Evolutionary conservation across 2,113 vertebrate species (phyloP).

Genomic region (Nematolebias whitei): DNA sequence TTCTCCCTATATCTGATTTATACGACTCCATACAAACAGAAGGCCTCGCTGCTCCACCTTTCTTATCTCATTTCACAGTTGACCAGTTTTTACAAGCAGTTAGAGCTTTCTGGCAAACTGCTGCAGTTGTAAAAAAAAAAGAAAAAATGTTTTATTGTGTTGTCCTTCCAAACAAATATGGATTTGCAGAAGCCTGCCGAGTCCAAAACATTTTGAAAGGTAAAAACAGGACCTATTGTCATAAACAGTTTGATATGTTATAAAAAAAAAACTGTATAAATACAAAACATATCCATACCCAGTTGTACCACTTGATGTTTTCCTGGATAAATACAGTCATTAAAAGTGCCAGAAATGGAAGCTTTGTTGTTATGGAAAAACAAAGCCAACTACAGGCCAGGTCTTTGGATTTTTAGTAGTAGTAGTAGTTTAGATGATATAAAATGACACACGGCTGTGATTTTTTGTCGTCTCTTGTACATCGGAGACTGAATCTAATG

Average conservation of each 20-base stretch:
- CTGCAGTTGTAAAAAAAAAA: constrained; percentile 13
- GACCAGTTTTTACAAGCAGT: constrained; percentile 11
- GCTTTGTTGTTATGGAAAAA: not conserved
- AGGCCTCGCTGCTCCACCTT: not conserved
- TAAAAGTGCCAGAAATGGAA: not conserved
- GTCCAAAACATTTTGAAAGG: not conserved
- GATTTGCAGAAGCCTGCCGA: constrained; percentile 1
- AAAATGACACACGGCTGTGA: not conserved
- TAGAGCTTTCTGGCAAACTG: constrained; percentile 12
- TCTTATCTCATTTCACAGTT: constrained; percentile 27
- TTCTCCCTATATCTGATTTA: not conserved
- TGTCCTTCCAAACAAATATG: constrained; percentile 3
- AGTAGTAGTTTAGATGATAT: too few relatives aligned
- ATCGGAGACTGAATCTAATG: not conserved
- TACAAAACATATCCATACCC: not conserved
- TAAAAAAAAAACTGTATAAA: not conserved
- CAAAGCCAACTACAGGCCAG: not conserved
- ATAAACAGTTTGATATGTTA: constrained; percentile 21
- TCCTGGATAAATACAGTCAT: not conserved
- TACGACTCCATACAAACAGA: not conserved
- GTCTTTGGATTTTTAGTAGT: too few relatives aligned
- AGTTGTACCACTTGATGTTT: not conserved
- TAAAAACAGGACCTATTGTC: constrained; percentile 13
- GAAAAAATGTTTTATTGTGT: constrained; percentile 22
- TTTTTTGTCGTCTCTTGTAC: not conserved